Base-by-base conservation (phyloP, 2,888 invertebrate species). In the Fragum whitleyi region DNA sequence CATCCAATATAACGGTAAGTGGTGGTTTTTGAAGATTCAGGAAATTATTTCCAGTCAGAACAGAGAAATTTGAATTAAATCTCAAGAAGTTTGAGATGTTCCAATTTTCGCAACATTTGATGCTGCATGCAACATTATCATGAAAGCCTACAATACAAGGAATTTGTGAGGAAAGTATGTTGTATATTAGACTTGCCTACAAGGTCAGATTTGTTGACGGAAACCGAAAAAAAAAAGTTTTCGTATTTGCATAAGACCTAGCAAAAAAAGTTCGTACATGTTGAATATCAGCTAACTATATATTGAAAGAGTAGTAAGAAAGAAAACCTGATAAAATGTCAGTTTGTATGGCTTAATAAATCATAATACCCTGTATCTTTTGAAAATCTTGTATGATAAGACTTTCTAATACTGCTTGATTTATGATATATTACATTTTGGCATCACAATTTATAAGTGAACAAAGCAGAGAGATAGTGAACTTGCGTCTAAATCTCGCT, bases 21-120 rank as follows among this genome's bases (percentile, higher is more conserved):
- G 79, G 79, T 74, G 68, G 68, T 73, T 55, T 61, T 59, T 65
- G 57, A 77, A 77, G 72, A 67, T 55, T 67, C 62, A 32, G 28
- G 42, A 29, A 29, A 36, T 71, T 59, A 59, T 59, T 57, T 57
- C 57, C 57, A 57, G 57, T 23, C 57, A 26, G 28, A 14, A 57
- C 26, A 26, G 57, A 57, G 57, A 57, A 57, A 28, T 57, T 57
- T 57, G 57, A 57, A 57, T 57, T 57, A 57, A 57, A 57, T 57
- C 57, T 57, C 28, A 57, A 57, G 9, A 57, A 57, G 57, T 47
- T 47, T 47, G 14, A 47, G 47, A 47, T 47, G 47, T 47, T 47
- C 47, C n/a, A 47, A 47, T 47, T 47, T 47, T 47, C 19, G 2
- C 7, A 19, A 47, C 16, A 47, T 47, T 47, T 14, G n/a, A 47